phyloP scores from a whole-genome alignment of 2,888 invertebrate species.

The Diaperis boleti region DNA sequence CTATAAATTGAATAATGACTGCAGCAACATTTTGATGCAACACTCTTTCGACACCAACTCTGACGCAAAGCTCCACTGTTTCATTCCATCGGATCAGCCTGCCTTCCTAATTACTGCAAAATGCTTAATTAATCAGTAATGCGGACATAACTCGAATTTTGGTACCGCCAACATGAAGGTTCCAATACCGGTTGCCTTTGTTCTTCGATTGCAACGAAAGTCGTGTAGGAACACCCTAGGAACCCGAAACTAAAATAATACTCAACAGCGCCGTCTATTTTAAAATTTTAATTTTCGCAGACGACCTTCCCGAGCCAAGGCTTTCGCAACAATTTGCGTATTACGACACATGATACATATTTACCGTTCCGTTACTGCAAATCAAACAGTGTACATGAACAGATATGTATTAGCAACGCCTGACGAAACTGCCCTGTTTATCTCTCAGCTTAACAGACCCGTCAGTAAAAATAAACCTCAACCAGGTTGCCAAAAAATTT shows the following conservation, averaged over 20 bases:
- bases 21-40: conserved; percentile 47
- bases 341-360: conserved; percentile 50
- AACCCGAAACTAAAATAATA: conserved; percentile 32
- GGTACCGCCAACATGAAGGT: conserved; percentile 18
- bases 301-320: conserved; percentile 45
- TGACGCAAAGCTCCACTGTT: conserved; percentile 44
- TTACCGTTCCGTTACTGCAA: conserved; percentile 41
- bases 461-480: conserved; percentile 17
- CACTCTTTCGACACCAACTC: conserved; percentile 42
- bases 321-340: conserved; percentile 45
- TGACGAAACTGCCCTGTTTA: conserved; percentile 36
- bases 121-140: conserved; percentile 12
- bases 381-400: conserved; percentile 30
- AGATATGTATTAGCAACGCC: conserved; percentile 27
- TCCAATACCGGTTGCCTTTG: conserved; percentile 8
- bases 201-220: conserved; percentile 30
- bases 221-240: conserved; percentile 22
- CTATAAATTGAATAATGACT: conserved; percentile 57
- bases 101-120: conserved; percentile 2
- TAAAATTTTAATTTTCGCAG: conserved; percentile 43
- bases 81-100: conserved; percentile 33
- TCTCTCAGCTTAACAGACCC: conserved; percentile 12
- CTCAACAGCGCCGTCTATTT: conserved; percentile 40
- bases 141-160: conserved; percentile 22
- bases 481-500: conserved; percentile 37